Base-by-base conservation (phyloP, 1,140 invertebrate genomes). In the Zaprionus davidi region DNA sequence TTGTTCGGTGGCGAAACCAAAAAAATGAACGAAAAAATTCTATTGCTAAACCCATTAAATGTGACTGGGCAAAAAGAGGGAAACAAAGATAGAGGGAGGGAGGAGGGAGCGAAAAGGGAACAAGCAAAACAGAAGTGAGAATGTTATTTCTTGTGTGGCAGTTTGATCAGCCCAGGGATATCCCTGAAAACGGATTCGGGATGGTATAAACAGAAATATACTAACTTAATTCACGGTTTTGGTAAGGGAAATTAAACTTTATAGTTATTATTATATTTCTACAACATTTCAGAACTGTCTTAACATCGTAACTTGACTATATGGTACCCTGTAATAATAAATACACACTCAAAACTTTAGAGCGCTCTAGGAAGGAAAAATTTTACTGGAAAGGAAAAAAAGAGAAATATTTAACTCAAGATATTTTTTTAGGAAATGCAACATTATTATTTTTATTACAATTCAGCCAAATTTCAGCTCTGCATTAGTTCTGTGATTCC, bases 41-140 rank as follows among this genome's bases (percentile, higher is more conserved):
- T 44, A 56, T 64, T 70, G 78, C 77, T 87, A 68, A 88, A 80
- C 66, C 84, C 84, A 88, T 90, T 88, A 84, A 87, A 88, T 79
- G 84, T 90, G 81, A 70, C 84, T 72, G 12, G 9, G 11, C 51
- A 69, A 46, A 55, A 68, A 64, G 76, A 44, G 36, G 12, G 53
- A 58, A 34, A 69, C 65, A 64, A 53, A 63, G 12, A 31, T 26
- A 73, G 55, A 56, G 1, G 62, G 6, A 49, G 56, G 31, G 46
- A 51, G n/a, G 31, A 11, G 2, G 9, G 31, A 63, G 38, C 31
- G 15, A 41, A 22, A n/a, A n/a, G n/a, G n/a, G 2, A 46, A 46
- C 41, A 17, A 46, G n/a, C 46, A 24, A 51, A 51, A 24, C 46
- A 51, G 46, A 51, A 51, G 46, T 51, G 46, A 51, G 46, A 22